Conservation (phyloP, 2,888 invertebrate species). For the Pyrrhia umbra region DNA sequence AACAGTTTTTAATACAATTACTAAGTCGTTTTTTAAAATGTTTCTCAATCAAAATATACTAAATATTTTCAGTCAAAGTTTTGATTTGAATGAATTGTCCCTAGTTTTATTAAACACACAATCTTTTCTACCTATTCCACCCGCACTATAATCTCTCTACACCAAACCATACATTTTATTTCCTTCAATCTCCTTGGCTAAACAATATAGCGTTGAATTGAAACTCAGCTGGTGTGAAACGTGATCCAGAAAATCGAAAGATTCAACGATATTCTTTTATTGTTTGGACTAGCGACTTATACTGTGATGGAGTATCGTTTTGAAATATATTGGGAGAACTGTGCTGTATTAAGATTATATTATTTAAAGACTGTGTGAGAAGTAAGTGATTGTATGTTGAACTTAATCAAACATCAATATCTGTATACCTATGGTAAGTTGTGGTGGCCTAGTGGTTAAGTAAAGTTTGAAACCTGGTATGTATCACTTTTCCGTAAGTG, state of each 20-base stretch:
- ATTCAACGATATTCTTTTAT: slow-evolving; percentile 48
- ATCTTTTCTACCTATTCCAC: not conserved
- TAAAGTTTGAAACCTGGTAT: too few species aligned
- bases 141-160: slow-evolving; percentile 17
- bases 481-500: too few species aligned
- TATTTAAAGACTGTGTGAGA: not conserved
- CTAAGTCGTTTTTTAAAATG: too few species aligned
- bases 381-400: not conserved
- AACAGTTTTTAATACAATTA: too few species aligned
- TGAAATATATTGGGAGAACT: not conserved
- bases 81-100: not conserved
- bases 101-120: not conserved
- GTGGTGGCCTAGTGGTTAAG: too few species aligned
- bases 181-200: slow-evolving; percentile 58
- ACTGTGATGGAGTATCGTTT: slow-evolving; percentile 6
- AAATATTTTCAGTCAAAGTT: not conserved
- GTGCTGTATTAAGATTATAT: not conserved
- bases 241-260: slow-evolving; percentile 55
- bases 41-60: not conserved
- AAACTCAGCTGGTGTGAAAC: slow-evolving; percentile 47
- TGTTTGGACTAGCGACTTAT: slow-evolving; percentile 28
- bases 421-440: too few species aligned
- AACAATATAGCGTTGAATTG: slow-evolving; percentile 56
- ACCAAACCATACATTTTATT: slow-evolving; percentile 44
- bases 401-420: too few species aligned